phyloP scores from a whole-genome alignment of 1,140 invertebrate species.

The Drosophila arizonae region DNA sequence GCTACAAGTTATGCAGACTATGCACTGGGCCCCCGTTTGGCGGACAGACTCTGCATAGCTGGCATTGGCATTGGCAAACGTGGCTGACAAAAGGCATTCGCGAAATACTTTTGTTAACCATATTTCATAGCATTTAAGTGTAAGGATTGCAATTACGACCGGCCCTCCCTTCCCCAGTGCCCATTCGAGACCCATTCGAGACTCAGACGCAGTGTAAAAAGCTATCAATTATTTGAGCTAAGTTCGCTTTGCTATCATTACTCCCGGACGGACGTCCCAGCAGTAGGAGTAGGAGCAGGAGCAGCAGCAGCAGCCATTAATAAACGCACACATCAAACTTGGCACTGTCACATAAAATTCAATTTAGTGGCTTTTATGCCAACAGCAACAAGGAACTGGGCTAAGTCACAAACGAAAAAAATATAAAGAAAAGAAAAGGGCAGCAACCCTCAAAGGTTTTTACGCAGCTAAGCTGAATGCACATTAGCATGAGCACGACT shows the following conservation, averaged over 20 bases:
- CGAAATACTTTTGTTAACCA: constrained; percentile 62
- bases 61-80: constrained; percentile 64
- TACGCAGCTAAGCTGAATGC: constrained; percentile 62
- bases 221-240: constrained; percentile 41
- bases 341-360: constrained; percentile 75
- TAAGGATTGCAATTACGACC: constrained; percentile 59
- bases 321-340: constrained; percentile 77
- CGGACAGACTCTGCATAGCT: constrained; percentile 46
- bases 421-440: constrained; percentile 27
- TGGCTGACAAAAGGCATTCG: constrained; percentile 48
- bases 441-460: constrained; percentile 55
- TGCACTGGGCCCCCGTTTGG: constrained; percentile 17
- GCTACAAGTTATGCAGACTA: constrained; percentile 71
- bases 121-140: constrained; percentile 72
- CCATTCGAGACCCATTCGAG: background rate
- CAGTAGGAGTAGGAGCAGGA: constrained; percentile 41
- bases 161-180: background rate
- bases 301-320: constrained; percentile 66
- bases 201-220: background rate
- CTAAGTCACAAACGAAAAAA: constrained; percentile 21
- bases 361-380: constrained; percentile 68
- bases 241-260: constrained; percentile 36
- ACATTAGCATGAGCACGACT: constrained; percentile 65
- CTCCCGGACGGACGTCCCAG: too few species aligned
- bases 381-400: constrained; percentile 22